Conservation (phyloP, 2,797 vertebrate species). For the Linurgus olivaceus region DNA sequence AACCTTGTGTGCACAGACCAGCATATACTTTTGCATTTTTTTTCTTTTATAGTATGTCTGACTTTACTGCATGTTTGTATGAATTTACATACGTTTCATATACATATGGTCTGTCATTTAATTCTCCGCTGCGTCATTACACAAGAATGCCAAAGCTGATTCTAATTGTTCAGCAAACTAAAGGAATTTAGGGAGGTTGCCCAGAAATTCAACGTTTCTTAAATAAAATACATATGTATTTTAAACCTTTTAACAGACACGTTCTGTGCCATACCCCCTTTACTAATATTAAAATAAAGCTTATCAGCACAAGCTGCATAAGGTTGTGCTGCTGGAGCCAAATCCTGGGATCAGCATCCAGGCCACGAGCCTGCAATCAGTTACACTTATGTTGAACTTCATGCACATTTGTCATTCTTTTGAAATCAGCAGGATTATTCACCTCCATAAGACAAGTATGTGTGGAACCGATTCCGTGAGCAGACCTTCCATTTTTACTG, state of each 20-base stretch:
- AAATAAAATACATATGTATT: slow-evolving; percentile 73
- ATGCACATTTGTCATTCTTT: slow-evolving; percentile 65
- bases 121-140: slow-evolving; percentile 55
- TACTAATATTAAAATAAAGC: slow-evolving; percentile 66
- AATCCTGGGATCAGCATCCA: slow-evolving; percentile 60
- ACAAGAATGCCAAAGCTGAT: slow-evolving; percentile 72
- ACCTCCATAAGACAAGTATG: slow-evolving; percentile 42
- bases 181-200: slow-evolving; percentile 70
- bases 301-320: slow-evolving; percentile 46
- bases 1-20: background rate
- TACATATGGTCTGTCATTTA: slow-evolving; percentile 70
- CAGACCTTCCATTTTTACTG: slow-evolving; percentile 17
- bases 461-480: slow-evolving; percentile 32
- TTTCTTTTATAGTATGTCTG: background rate
- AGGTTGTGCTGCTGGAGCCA: slow-evolving; percentile 44
- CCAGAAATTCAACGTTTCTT: slow-evolving; percentile 68
- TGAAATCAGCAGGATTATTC: slow-evolving; percentile 57
- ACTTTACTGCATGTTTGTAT: slow-evolving; percentile 33
- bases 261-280: slow-evolving; percentile 62
- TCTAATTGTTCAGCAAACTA: slow-evolving; percentile 70
- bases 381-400: slow-evolving; percentile 67
- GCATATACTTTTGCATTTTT: background rate
- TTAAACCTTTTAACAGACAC: slow-evolving; percentile 67
- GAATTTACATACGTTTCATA: slow-evolving; percentile 60
- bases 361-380: slow-evolving; percentile 67